Evolutionary conservation across 1,140 invertebrate species (phyloP).

Genomic region (Lutraria rhynchaena): DNA sequence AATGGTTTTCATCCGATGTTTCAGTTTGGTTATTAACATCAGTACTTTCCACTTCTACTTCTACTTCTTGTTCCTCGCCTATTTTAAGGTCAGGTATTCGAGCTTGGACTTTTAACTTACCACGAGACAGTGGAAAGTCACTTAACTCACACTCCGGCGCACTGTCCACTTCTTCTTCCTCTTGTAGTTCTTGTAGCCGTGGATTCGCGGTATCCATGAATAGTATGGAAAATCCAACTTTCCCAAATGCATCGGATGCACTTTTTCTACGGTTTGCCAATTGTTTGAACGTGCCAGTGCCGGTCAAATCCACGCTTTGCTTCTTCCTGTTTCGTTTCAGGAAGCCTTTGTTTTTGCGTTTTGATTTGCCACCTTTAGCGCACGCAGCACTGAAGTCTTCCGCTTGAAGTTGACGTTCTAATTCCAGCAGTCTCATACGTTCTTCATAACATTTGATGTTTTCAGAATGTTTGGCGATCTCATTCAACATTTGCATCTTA

Average conservation of each 20-base stretch:
- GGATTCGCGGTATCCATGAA: slow-evolving; percentile 21
- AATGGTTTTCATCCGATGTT: too few relatives aligned
- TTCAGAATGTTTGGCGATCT: slow-evolving; percentile 28
- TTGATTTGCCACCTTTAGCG: neutral
- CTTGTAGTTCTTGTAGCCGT: too few relatives aligned
- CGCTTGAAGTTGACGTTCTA: slow-evolving; percentile 3
- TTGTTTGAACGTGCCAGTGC: neutral
- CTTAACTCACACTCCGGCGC: too few relatives aligned
- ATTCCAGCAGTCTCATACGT: slow-evolving; percentile 19
- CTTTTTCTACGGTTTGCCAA: neutral
- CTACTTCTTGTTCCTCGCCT: too few relatives aligned
- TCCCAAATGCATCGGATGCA: slow-evolving; percentile 13
- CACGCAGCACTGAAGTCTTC: neutral
- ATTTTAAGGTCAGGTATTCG: too few relatives aligned
- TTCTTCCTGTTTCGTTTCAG: neutral
- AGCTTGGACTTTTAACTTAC: too few relatives aligned
- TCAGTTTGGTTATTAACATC: too few relatives aligned
- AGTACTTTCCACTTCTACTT: too few relatives aligned
- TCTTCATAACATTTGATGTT: slow-evolving; percentile 32
- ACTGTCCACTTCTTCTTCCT: too few relatives aligned
- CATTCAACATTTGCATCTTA: slow-evolving; percentile 30
- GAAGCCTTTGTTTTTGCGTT: neutral
- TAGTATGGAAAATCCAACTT: slow-evolving; percentile 27
- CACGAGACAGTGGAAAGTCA: too few relatives aligned
- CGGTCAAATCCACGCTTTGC: neutral